Evolutionary conservation across 2,113 vertebrate species (phyloP).

Genomic region (Tor tambroides): DNA sequence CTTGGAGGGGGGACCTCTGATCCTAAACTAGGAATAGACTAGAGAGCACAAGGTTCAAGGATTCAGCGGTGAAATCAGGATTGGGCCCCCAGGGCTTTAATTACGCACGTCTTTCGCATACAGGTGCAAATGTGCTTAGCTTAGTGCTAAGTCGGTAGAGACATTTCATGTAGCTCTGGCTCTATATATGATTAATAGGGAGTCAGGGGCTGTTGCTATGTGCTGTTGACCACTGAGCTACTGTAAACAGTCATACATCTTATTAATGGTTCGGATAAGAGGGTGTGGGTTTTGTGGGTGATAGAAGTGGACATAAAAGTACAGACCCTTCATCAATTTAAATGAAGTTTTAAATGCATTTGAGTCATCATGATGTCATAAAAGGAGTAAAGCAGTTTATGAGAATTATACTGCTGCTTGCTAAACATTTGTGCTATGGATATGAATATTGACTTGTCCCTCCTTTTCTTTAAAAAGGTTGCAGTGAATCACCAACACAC

Average conservation of each 20-base stretch:
- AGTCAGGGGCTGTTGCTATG: slow-evolving; percentile 5
- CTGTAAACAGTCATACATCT: background rate
- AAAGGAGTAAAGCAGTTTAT: background rate
- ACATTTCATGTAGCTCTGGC: background rate
- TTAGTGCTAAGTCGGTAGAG: background rate
- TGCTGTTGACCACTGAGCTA: background rate
- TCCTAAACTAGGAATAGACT: slow-evolving; percentile 40
- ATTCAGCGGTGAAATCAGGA: slow-evolving; percentile 19
- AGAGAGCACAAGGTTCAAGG: slow-evolving; percentile 1
- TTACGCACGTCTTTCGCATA: background rate
- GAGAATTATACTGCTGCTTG: background rate
- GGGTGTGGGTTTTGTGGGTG: background rate
- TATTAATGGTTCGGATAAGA: background rate
- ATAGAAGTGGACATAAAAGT: background rate
- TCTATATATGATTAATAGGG: background rate
- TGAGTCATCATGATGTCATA: background rate
- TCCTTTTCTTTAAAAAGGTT: background rate
- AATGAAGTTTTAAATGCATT: background rate
- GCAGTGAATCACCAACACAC: background rate
- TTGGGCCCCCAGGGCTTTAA: slow-evolving; percentile 7
- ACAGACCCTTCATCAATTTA: background rate
- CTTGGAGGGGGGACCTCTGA: slow-evolving; percentile 30
- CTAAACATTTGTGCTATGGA: background rate
- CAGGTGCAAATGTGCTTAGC: slow-evolving; percentile 25
- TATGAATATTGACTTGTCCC: background rate